phyloP scores from a whole-genome alignment of 2,113 vertebrate species.

The rat (Rattus norvegicus) region DNA sequence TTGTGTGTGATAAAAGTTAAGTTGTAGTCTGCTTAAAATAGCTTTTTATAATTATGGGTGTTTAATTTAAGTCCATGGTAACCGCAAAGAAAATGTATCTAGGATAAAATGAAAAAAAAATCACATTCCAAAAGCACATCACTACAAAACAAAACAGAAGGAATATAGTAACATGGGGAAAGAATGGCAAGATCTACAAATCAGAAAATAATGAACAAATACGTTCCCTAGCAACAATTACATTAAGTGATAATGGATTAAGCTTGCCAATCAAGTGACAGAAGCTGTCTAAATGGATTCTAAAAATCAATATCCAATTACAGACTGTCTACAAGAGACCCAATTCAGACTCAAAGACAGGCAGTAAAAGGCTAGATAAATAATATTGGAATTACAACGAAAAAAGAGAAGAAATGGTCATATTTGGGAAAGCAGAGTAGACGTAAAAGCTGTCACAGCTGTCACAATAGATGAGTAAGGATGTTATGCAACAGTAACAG shows the following conservation, averaged over 20 bases:
- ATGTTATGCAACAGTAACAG: neutral
- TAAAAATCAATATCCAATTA: neutral
- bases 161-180: neutral
- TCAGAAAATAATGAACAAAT: neutral
- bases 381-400: neutral
- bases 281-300: neutral
- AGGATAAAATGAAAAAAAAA: neutral
- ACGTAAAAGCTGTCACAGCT: neutral
- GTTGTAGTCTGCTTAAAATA: neutral
- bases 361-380: neutral
- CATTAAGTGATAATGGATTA: neutral
- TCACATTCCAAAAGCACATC: neutral
- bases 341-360: neutral
- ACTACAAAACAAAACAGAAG: neutral
- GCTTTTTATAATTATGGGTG: neutral
- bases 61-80: neutral
- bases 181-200: neutral
- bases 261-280: neutral
- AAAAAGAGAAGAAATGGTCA: neutral
- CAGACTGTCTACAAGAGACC: neutral
- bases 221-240: neutral
- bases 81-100: neutral
- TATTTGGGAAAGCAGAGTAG: neutral
- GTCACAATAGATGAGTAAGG: neutral
- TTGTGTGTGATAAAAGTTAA: neutral